Evolutionary conservation across 2,888 invertebrate genomes (phyloP).

Genomic region (Cataglyphis altisquamis): DNA sequence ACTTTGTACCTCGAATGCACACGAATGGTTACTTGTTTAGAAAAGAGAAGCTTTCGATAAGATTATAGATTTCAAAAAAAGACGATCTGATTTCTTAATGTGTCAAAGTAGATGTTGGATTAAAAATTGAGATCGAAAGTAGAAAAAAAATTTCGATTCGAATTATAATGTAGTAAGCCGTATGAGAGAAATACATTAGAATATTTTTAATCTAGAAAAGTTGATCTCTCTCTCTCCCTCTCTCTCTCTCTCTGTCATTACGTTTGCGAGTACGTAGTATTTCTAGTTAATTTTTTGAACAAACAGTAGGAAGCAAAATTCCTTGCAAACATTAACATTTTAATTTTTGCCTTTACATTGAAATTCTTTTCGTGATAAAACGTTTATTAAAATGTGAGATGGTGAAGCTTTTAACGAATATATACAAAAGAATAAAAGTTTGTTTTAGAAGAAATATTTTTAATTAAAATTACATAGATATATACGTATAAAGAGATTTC

Average conservation of each 20-base stretch:
- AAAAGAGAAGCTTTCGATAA: neutral
- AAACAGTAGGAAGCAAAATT: neutral
- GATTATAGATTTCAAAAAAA: neutral
- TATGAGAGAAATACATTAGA: no score
- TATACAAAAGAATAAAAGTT: neutral
- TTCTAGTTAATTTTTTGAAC: neutral
- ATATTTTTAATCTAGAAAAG: constrained; percentile 15
- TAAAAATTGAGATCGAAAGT: neutral
- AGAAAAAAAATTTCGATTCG: neutral
- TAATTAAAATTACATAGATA: neutral
- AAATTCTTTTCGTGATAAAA: constrained; percentile 8
- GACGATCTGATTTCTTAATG: neutral
- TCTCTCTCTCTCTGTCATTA: neutral
- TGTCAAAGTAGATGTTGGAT: neutral
- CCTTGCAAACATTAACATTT: constrained; percentile 10
- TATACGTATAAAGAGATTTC: neutral
- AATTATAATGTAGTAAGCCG: neutral
- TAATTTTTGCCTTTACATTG: neutral
- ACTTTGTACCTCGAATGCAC: no score
- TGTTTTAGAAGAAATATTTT: neutral
- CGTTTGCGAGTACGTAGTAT: neutral
- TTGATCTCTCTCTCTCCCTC: neutral
- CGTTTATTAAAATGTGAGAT: neutral
- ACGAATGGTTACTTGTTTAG: neutral
- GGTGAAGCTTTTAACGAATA: neutral